Percentiles rank a stretch among this genome's conserved stretches.
phyloP scores from a whole-genome alignment of 2,113 vertebrate species.

The Sceloporus undulatus region DNA sequence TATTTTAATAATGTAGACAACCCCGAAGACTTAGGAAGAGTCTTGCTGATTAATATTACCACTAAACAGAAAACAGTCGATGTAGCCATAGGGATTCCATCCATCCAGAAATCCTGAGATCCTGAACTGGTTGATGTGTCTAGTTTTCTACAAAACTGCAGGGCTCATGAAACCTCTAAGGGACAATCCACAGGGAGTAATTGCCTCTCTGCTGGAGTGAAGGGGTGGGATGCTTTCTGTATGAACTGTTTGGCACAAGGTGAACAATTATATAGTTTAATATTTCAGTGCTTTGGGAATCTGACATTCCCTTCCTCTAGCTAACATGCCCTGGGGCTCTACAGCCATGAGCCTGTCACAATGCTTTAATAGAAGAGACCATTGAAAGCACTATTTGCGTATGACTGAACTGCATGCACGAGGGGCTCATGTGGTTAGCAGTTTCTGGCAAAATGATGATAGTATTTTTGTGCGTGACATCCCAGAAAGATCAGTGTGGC shows the following conservation, averaged over 20 bases:
- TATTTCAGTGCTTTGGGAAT: constrained; percentile 24
- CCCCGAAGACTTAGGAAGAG: background rate
- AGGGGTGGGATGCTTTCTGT: background rate
- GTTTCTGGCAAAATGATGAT: constrained; percentile 1
- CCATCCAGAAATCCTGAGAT: background rate
- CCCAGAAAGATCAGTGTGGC: background rate
- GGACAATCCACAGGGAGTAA: background rate
- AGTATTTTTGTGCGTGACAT: background rate
- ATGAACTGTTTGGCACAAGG: fast-evolving
- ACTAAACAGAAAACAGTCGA: background rate
- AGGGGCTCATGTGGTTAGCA: constrained; percentile 22
- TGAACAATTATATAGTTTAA: background rate
- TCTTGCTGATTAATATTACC: background rate
- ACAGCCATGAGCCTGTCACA: background rate
- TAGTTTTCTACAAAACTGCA: fast-evolving
- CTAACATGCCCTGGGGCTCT: constrained; percentile 26
- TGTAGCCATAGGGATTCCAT: background rate
- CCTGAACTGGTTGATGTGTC: fast-evolving
- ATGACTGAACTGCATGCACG: background rate
- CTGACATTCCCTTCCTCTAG: constrained; percentile 25
- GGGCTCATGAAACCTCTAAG: background rate
- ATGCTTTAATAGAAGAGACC: background rate
- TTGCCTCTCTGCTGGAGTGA: constrained; percentile 3
- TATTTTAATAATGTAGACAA: too few relatives aligned
- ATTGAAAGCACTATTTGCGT: background rate